Conservation (phyloP, 92 coral and sea anemone genomes). For the Epizoanthus stellaris region DNA sequence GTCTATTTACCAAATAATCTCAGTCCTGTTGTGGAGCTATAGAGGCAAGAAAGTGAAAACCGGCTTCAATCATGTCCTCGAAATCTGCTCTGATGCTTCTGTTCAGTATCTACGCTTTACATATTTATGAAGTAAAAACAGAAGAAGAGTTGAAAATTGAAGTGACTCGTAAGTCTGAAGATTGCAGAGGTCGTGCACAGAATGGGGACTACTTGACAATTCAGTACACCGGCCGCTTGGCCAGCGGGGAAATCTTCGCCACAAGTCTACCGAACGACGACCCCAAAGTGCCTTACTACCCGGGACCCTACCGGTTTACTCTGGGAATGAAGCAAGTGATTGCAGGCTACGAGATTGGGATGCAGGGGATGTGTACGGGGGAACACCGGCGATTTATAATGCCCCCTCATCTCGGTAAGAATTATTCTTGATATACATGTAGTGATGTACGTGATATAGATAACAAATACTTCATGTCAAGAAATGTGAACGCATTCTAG, state of each 20-base stretch:
- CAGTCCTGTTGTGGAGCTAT: too few relatives aligned
- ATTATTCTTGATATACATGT: neutral
- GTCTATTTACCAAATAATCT: too few relatives aligned
- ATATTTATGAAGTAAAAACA: conserved; percentile 5
- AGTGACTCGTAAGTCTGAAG: neutral
- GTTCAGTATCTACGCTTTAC: neutral
- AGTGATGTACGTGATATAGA: too few relatives aligned
- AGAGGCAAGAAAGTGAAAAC: too few relatives aligned
- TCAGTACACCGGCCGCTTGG: conserved; percentile 38
- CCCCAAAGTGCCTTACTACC: conserved; percentile 33
- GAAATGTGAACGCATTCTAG: too few relatives aligned
- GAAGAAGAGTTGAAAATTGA: conserved; percentile 37
- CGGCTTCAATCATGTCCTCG: conserved; percentile 10
- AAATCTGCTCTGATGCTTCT: neutral
- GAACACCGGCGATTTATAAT: conserved; percentile 39
- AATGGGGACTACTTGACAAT: conserved; percentile 23
- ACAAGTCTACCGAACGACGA: conserved; percentile 24
- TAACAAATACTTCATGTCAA: too few relatives aligned
- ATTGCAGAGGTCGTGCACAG: conserved; percentile 24
- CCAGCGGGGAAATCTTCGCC: conserved; percentile 25
- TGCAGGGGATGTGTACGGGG: conserved; percentile 43
- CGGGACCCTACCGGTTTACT: conserved; percentile 39
- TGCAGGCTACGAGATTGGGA: conserved; percentile 42
- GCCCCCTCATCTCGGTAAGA: conserved; percentile 47
- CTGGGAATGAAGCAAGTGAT: conserved; percentile 38